phyloP scores from a whole-genome alignment of 2,113 vertebrate species.

The Capreolus pygargus region DNA sequence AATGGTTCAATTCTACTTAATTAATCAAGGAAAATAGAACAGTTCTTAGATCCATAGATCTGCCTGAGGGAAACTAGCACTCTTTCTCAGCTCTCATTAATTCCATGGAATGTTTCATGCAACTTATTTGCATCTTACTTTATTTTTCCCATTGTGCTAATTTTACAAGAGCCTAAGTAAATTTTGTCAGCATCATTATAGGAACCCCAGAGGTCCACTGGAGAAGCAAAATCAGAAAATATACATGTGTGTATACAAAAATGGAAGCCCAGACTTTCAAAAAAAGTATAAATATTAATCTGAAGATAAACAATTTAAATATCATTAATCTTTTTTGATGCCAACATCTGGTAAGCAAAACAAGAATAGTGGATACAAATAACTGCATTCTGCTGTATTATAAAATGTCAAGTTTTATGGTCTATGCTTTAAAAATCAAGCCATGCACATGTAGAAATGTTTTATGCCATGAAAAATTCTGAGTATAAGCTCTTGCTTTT shows the following conservation, averaged over 20 bases:
- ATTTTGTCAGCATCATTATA: neutral
- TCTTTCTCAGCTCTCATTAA: slow-evolving; percentile 11
- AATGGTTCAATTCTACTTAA: neutral
- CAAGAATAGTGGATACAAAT: neutral
- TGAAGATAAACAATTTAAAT: neutral
- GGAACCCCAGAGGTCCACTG: neutral
- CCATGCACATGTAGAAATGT: neutral
- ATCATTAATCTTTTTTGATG: neutral
- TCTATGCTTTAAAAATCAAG: neutral
- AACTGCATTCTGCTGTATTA: neutral
- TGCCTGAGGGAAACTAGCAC: neutral
- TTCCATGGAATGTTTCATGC: neutral
- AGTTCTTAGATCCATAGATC: neutral
- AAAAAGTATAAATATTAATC: neutral
- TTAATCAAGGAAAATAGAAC: slow-evolving; percentile 1
- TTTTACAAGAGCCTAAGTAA: neutral
- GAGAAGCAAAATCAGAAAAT: neutral
- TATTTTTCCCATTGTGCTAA: slow-evolving; percentile 31
- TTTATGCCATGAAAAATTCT: neutral
- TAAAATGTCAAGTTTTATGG: neutral
- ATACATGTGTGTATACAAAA: neutral
- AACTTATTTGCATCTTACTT: slow-evolving; percentile 9
- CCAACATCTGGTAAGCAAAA: neutral
- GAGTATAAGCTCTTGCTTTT: neutral
- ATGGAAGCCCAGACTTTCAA: neutral